Evolutionary conservation across 2,797 vertebrate genomes (phyloP), one percentile per base, ranked within the genome.

Genomic region (Mormyrops boulengeri): DNA sequence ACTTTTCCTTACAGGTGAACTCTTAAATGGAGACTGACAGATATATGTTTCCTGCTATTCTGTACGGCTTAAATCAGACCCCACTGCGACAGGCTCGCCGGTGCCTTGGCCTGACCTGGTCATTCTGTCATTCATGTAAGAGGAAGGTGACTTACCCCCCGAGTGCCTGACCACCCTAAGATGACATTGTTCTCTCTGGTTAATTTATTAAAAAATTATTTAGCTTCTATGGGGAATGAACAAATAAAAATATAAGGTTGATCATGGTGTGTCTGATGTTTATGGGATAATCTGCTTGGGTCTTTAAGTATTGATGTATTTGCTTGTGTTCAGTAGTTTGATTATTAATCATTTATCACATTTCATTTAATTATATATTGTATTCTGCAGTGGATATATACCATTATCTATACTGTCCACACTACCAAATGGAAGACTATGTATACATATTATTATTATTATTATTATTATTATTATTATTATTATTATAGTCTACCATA

Each of bases 11-110:
- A 93, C 93, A 93, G 93, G 93, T 94, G 92, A 94, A 92, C 92
- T 92, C 93, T 93, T 93, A 93, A 93, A 93, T 93, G 89, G 92
- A 93, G 92, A 93, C 91, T 93, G 93, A 93, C 92, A 93, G 93
- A 93, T 93, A 92, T 92, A 93, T 92, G 90, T 88, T 93, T 93
- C 93, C 93, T 93, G 92, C 92, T 89, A 93, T 93, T 93, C 92
- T 90, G 90, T 88, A 62, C 88, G n/a, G 91, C 90, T 88, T 89
- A 47, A 90, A 92, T 90, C 91, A 91, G 44, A 90, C 41, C 66
- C 91, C 55, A 57, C 73, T 53, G 50, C 4, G 38, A 19, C 17
- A 55, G 90, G 90, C 90, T 90, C 82, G 55, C 90, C 47, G 88
- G 90, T 41, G 89, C 91, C 90, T 88, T 90, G n/a, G 91, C 87